These are phyloP conservation scores for Enteromius treurensis DNA, from an alignment of 2,797 vertebrate species.

Conservation along the genomic window DNA sequence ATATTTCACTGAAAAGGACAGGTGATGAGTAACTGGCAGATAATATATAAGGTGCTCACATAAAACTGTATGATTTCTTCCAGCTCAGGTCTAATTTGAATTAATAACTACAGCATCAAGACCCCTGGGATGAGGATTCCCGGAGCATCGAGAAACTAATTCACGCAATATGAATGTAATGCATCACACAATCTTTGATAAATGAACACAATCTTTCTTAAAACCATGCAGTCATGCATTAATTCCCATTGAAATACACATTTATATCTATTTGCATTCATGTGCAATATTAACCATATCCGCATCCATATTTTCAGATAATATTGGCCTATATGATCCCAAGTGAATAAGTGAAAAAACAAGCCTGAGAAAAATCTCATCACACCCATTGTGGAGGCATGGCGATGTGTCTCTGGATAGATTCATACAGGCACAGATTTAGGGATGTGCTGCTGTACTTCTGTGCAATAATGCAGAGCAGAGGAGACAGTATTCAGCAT, in stretches of 20 bases:
- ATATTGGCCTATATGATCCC: slow-evolving; percentile 6
- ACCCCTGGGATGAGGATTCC: slow-evolving; percentile 25
- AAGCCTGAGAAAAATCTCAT: slow-evolving; percentile 22
- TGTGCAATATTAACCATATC: slow-evolving; percentile 37
- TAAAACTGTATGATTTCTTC: background rate
- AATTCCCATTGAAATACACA: slow-evolving; percentile 27
- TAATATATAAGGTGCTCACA: background rate
- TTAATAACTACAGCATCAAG: slow-evolving; percentile 31
- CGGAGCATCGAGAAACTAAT: slow-evolving; percentile 28
- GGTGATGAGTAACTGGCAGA: background rate
- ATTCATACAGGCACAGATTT: slow-evolving; percentile 27
- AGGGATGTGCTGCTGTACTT: slow-evolving; percentile 12
- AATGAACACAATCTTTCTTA: slow-evolving; percentile 17
- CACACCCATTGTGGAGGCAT: slow-evolving; percentile 5
- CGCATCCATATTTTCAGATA: slow-evolving; percentile 13
- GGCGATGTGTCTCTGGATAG: background rate
- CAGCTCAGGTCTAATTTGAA: background rate
- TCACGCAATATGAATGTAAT: slow-evolving; percentile 39
- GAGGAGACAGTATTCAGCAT: slow-evolving; percentile 5
- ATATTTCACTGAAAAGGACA: background rate
- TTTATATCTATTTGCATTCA: slow-evolving; percentile 32
- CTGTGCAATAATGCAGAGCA: slow-evolving; percentile 7
- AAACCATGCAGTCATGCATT: slow-evolving; percentile 30
- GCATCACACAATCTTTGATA: slow-evolving; percentile 32
- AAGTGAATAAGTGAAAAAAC: slow-evolving; percentile 21